phyloP scores from a whole-genome alignment of 2,113 vertebrate species.

The Cavia porcellus region DNA sequence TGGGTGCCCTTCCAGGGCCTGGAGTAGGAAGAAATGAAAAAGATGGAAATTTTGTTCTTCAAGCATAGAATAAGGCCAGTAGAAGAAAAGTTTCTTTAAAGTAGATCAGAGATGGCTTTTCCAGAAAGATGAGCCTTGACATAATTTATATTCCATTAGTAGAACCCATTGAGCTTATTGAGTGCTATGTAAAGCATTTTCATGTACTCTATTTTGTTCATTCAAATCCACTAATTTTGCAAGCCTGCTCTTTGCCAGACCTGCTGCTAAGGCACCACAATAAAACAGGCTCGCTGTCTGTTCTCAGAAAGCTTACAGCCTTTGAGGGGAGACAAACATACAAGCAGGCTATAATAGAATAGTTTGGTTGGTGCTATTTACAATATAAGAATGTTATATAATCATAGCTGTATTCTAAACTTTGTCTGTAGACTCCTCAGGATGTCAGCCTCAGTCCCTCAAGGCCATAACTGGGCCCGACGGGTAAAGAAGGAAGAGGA shows the following conservation, averaged over 20 bases:
- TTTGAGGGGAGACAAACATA: slow-evolving; percentile 2
- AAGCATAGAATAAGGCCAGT: neutral
- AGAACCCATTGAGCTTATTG: slow-evolving; percentile 43
- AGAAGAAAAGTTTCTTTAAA: slow-evolving; percentile 20
- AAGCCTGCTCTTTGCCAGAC: neutral
- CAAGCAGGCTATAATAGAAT: neutral
- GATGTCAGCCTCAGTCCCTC: slow-evolving; percentile 87
- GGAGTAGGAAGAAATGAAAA: neutral
- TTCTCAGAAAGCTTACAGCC: slow-evolving; percentile 27
- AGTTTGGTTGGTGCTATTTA: slow-evolving; percentile 5
- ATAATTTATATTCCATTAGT: slow-evolving; percentile 8
- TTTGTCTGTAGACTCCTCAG: neutral
- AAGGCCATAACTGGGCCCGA: slow-evolving; percentile 89
- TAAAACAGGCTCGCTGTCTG: slow-evolving; percentile 3
- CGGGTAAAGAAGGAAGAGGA: slow-evolving; percentile 81
- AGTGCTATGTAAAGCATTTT: slow-evolving; percentile 5
- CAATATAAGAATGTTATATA: neutral
- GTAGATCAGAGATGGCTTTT: slow-evolving; percentile 43
- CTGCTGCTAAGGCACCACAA: neutral
- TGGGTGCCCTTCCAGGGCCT: neutral
- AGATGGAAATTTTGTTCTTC: neutral
- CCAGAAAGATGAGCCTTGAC: slow-evolving; percentile 48
- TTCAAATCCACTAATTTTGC: slow-evolving; percentile 22
- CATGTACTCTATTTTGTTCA: slow-evolving; percentile 32
- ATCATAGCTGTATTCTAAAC: slow-evolving; percentile 28